A percentile compares a stretch with the other conserved stretches of the same genome.
phyloP scores from a whole-genome alignment of 2,888 invertebrate genomes.

The Nebria salina region DNA sequence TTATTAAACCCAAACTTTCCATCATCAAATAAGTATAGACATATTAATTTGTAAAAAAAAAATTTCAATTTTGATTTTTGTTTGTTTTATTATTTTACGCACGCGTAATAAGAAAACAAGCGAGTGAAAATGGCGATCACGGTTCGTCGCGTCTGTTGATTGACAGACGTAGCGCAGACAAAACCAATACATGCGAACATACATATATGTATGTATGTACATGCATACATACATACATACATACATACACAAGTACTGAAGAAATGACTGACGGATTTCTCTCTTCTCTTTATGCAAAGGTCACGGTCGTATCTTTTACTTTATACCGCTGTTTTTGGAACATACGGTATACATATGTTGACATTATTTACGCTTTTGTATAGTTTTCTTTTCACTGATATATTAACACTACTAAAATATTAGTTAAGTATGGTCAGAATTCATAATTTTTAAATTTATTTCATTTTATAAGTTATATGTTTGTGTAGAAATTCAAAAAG shows the following conservation, averaged over 20 bases:
- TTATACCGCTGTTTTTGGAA: background rate
- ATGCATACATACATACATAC: background rate
- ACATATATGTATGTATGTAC: slow-evolving; percentile 11
- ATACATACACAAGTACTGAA: background rate
- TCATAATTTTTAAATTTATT: background rate
- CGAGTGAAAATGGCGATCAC: slow-evolving; percentile 13
- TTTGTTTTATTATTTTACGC: background rate
- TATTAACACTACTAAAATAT: background rate
- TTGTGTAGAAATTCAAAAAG: too few species aligned
- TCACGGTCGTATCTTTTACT: slow-evolving; percentile 25
- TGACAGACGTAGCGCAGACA: slow-evolving; percentile 28
- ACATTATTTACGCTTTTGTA: too few species aligned
- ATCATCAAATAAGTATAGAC: too few species aligned
- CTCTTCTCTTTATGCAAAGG: slow-evolving; percentile 36
- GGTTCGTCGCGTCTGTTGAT: slow-evolving; percentile 6
- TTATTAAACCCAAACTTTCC: too few species aligned
- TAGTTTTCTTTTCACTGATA: background rate
- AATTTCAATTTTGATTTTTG: background rate
- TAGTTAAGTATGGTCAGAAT: background rate
- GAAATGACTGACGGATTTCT: slow-evolving; percentile 20
- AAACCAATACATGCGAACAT: slow-evolving; percentile 6
- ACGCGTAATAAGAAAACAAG: background rate
- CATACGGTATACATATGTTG: background rate
- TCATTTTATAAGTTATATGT: too few species aligned
- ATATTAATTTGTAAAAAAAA: too few species aligned